Conservation (phyloP, 1,140 invertebrate genomes). For the Lepidostoma basale region DNA sequence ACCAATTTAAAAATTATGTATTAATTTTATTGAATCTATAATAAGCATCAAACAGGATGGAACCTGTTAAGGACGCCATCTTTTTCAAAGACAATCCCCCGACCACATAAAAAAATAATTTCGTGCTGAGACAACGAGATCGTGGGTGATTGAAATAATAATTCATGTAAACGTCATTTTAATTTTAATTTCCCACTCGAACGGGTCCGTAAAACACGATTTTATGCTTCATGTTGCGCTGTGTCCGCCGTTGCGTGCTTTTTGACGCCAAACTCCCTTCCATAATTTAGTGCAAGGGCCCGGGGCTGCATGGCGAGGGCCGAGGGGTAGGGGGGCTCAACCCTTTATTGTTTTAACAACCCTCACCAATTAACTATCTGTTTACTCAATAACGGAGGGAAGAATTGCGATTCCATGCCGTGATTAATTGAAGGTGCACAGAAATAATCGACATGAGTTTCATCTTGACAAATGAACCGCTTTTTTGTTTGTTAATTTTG, state of each 20-base stretch:
- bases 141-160: constrained; percentile 8
- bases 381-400: constrained; percentile 41
- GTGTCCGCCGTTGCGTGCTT: constrained; percentile 29
- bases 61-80: no score
- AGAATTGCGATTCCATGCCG: constrained; percentile 29
- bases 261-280: constrained; percentile 24
- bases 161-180: constrained; percentile 22
- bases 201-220: constrained; percentile 17
- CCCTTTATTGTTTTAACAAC: constrained; percentile 46
- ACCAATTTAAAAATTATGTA: no score
- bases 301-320: neutral
- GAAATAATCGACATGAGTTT: constrained; percentile 12
- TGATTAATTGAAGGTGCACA: constrained; percentile 31
- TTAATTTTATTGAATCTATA: no score
- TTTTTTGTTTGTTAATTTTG: no score
- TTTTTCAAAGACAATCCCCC: no score
- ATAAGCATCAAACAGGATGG: no score
- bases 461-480: no score
- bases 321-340: neutral
- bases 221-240: constrained; percentile 21
- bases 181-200: constrained; percentile 27
- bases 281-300: constrained; percentile 6
- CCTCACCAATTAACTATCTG: constrained; percentile 46
- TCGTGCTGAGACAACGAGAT: no score
- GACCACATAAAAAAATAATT: no score